Conservation (phyloP, 2,888 invertebrate genomes). For the Helobdella robusta region DNA sequence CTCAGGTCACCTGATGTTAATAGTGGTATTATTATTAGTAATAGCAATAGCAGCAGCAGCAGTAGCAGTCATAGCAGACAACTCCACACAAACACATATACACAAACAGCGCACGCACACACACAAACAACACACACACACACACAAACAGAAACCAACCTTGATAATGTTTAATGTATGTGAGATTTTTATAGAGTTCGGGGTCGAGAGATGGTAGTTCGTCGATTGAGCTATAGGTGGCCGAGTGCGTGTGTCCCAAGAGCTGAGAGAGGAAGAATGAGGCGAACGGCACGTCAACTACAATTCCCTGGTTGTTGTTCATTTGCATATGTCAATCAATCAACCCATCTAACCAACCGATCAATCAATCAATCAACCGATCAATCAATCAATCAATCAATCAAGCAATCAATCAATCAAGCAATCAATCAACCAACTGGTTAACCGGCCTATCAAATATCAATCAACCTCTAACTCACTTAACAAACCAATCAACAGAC, state of each 20-base stretch:
- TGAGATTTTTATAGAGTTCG: slow-evolving; percentile 87
- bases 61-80: background rate
- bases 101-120: background rate
- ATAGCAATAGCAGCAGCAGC: background rate
- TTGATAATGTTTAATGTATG: slow-evolving; percentile 67
- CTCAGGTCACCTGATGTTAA: slow-evolving; percentile 65
- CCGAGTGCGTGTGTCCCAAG: slow-evolving; percentile 80
- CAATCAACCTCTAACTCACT: too few species aligned
- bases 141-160: background rate
- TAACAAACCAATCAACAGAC: too few species aligned
- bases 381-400: too few species aligned
- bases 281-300: slow-evolving; percentile 96
- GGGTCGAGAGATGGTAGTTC: slow-evolving; percentile 91
- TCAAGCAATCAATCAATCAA: too few species aligned
- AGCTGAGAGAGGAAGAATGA: slow-evolving; percentile 95
- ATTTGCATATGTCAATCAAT: background rate
- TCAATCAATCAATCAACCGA: too few species aligned
- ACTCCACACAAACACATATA: background rate
- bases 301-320: slow-evolving; percentile 64
- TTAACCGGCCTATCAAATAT: too few species aligned
- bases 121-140: background rate
- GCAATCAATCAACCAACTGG: too few species aligned
- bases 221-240: slow-evolving; percentile 90
- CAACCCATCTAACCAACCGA: too few species aligned
- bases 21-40: background rate